phyloP scores from a whole-genome alignment of 2,113 vertebrate species.

The Nipponia nippon region DNA sequence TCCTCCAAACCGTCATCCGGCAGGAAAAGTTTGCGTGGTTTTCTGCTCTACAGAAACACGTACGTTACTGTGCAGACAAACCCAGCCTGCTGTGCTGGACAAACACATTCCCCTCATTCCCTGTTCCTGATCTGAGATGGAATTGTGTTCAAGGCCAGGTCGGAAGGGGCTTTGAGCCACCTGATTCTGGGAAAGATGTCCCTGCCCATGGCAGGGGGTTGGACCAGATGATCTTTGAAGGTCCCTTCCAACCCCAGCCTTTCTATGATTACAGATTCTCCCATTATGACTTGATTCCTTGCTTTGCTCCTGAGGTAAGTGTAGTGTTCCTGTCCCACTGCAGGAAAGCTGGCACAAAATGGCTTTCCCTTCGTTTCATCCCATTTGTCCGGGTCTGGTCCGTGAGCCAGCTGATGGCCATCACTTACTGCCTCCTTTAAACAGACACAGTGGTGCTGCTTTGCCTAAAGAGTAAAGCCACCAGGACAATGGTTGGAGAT shows the following conservation, averaged over 20 bases:
- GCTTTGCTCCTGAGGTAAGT: not conserved
- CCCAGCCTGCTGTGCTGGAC: not conserved
- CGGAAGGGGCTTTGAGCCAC: not conserved
- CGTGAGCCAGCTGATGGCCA: not conserved
- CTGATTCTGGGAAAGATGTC: not conserved
- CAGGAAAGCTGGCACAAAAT: not conserved
- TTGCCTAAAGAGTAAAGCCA: not conserved
- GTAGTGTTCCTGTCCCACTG: not conserved
- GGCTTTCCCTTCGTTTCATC: not conserved
- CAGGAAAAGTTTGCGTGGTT: not conserved
- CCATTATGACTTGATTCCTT: not conserved
- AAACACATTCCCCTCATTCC: not conserved
- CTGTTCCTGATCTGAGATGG: not conserved
- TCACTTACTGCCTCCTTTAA: not conserved
- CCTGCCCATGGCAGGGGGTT: not conserved
- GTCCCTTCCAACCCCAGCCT: not conserved
- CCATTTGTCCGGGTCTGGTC: not conserved
- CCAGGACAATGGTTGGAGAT: not conserved
- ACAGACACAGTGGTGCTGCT: not conserved
- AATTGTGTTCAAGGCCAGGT: not conserved
- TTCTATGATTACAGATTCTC: not conserved
- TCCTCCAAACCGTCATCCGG: not conserved
- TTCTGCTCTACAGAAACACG: not conserved
- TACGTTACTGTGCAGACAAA: not conserved
- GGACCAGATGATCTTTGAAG: not conserved